A percentile compares a stretch with the other conserved stretches of the same genome.
phyloP scores from a whole-genome alignment of 2,888 invertebrate species.

The Colletes collaris region DNA sequence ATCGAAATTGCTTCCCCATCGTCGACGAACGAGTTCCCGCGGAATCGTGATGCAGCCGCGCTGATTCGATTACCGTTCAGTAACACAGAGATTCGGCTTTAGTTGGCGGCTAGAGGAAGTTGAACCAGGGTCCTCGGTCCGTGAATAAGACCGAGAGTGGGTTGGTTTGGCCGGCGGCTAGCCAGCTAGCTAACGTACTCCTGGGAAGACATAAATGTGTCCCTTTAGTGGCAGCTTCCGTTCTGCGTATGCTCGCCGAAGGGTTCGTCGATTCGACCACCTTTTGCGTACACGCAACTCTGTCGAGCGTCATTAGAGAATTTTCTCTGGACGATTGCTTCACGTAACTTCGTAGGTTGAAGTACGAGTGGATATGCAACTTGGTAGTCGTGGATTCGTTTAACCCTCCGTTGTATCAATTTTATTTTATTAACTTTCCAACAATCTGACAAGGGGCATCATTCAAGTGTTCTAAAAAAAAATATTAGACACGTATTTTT shows the following conservation, averaged over 20 bases:
- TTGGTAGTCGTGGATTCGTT: background rate
- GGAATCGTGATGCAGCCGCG: constrained; percentile 50
- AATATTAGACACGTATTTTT: background rate
- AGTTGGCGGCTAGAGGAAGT: constrained; percentile 30
- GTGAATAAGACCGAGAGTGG: constrained; percentile 62
- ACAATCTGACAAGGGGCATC: no score
- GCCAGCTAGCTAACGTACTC: constrained; percentile 68
- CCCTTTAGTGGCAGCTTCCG: constrained; percentile 73
- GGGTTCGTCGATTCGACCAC: constrained; percentile 25
- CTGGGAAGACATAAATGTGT: constrained; percentile 71
- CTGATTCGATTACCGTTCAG: constrained; percentile 49
- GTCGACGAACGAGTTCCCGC: constrained; percentile 52
- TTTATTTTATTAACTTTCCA: no score
- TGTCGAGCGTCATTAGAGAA: background rate
- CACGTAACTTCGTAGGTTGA: background rate
- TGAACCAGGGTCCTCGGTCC: constrained; percentile 35
- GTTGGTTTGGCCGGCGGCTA: constrained; percentile 70
- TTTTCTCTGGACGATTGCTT: background rate
- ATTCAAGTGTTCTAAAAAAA: no score
- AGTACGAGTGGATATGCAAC: no score
- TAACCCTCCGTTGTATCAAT: no score
- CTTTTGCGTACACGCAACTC: background rate
- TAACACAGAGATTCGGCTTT: constrained; percentile 53
- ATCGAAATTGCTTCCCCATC: constrained; percentile 44
- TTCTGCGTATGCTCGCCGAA: constrained; percentile 52